Evolutionary conservation across 2,797 vertebrate species (phyloP).

Genomic region (Acrocephalus scirpaceus): DNA sequence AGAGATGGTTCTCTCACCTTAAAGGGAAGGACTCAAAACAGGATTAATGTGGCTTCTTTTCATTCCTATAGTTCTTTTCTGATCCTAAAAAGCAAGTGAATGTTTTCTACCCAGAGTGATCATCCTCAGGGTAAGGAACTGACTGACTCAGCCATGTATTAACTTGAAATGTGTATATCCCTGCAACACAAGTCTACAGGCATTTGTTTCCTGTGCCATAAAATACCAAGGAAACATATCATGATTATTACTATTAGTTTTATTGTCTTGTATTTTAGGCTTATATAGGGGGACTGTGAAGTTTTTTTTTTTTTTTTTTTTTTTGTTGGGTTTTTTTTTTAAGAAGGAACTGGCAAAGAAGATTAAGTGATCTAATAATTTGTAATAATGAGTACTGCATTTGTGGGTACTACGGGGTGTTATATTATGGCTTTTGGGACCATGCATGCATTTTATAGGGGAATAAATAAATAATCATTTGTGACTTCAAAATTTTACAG

Average conservation of each 20-base stretch:
- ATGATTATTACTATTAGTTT: conserved; percentile 41
- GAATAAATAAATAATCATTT: conserved; percentile 70
- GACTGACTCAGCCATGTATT: conserved; percentile 5
- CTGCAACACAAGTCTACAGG: not conserved
- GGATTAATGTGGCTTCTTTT: not conserved
- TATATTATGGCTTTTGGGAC: conserved; percentile 47
- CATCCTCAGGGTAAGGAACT: not conserved
- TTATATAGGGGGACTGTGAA: not conserved
- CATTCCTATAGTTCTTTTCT: not conserved
- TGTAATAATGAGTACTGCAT: conserved; percentile 48
- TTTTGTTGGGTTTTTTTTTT: not conserved
- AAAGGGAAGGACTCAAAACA: not conserved
- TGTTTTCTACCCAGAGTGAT: not conserved
- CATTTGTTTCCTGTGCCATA: conserved; percentile 34
- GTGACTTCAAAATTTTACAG: conserved; percentile 60
- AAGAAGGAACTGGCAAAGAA: conserved; percentile 34
- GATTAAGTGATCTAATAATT: conserved; percentile 73
- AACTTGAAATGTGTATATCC: not conserved
- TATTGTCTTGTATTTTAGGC: conserved; percentile 46
- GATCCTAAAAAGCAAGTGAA: not conserved
- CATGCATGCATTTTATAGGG: conserved; percentile 56
- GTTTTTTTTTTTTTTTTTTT: not conserved
- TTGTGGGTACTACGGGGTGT: conserved; percentile 32
- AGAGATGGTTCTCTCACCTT: not conserved
- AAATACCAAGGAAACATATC: conserved; percentile 48